A percentile compares a stretch with the other conserved stretches of the same genome.
phyloP scores from a whole-genome alignment of 2,888 invertebrate species.

The Euzetes globulus region DNA sequence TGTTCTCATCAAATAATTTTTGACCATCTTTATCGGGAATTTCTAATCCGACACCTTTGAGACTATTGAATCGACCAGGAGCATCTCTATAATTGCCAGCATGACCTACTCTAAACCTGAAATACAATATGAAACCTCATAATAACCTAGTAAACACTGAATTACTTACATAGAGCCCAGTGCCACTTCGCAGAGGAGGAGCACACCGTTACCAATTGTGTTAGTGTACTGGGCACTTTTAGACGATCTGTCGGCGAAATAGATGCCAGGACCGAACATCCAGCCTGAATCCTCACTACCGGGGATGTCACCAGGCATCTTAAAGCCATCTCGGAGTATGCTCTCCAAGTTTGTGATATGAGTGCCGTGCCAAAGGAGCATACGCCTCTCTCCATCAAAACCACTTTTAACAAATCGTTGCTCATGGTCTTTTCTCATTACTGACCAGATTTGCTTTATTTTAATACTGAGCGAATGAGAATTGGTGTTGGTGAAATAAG shows the following conservation, averaged over 20 bases:
- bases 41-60: not conserved
- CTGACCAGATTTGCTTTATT: no score
- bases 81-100: not conserved
- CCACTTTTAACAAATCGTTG: not conserved
- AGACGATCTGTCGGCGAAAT: slow-evolving; percentile 97
- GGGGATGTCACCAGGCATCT: slow-evolving; percentile 96
- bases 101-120: not conserved
- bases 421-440: not conserved
- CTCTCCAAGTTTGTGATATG: slow-evolving; percentile 89
- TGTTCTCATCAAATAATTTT: not conserved
- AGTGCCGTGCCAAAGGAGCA: slow-evolving; percentile 82
- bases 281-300: slow-evolving; percentile 51
- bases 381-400: not conserved
- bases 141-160: slow-evolving; percentile 2
- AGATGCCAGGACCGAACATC: slow-evolving; percentile 98
- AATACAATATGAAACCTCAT: not conserved
- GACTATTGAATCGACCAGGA: not conserved
- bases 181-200: slow-evolving; percentile 81
- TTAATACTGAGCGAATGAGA: no score
- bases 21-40: not conserved
- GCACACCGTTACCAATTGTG: slow-evolving; percentile 64
- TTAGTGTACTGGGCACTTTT: slow-evolving; percentile 87
- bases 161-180: slow-evolving; percentile 26
- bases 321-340: slow-evolving; percentile 71
- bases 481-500: no score